phyloP scores from a whole-genome alignment of 1,140 invertebrate species.

The Drosophila nigromelanica region DNA sequence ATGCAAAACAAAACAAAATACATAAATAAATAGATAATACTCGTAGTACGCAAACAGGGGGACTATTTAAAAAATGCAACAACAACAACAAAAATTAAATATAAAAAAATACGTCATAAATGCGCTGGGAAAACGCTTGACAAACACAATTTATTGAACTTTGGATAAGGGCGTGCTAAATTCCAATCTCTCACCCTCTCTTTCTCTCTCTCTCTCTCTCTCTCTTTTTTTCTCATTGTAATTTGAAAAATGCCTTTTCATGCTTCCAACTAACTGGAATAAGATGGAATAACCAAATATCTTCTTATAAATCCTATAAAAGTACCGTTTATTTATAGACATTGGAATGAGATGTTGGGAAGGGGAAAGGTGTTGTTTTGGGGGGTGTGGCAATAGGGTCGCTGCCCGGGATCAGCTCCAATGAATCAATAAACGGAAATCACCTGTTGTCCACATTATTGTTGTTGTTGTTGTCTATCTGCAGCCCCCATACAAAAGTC shows the following conservation, averaged over 20 bases:
- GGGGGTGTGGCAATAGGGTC: background rate
- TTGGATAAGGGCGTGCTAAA: background rate
- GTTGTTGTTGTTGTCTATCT: background rate
- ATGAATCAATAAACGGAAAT: slow-evolving; percentile 22
- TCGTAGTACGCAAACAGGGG: background rate
- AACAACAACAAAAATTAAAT: slow-evolving; percentile 5
- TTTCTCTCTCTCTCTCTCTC: too few relatives aligned
- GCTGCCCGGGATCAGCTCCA: slow-evolving; percentile 19
- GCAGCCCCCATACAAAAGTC: background rate
- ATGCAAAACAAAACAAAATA: slow-evolving; percentile 14
- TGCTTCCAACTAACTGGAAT: slow-evolving; percentile 25
- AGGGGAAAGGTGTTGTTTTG: background rate
- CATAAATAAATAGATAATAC: background rate
- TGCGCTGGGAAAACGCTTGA: slow-evolving; percentile 33
- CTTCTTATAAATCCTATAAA: slow-evolving; percentile 16
- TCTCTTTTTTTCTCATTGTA: too few relatives aligned
- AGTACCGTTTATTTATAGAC: slow-evolving; percentile 34
- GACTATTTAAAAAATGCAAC: background rate
- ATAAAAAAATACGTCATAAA: slow-evolving; percentile 11
- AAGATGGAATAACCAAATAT: slow-evolving; percentile 20
- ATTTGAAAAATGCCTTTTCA: slow-evolving; percentile 15
- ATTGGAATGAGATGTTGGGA: background rate
- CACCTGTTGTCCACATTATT: background rate
- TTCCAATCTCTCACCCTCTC: background rate
- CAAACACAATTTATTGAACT: slow-evolving; percentile 14